These are phyloP conservation scores for Drosophila neoperkinsi DNA, from an alignment of 2,888 invertebrate genomes.

Conservation along the genomic window DNA sequence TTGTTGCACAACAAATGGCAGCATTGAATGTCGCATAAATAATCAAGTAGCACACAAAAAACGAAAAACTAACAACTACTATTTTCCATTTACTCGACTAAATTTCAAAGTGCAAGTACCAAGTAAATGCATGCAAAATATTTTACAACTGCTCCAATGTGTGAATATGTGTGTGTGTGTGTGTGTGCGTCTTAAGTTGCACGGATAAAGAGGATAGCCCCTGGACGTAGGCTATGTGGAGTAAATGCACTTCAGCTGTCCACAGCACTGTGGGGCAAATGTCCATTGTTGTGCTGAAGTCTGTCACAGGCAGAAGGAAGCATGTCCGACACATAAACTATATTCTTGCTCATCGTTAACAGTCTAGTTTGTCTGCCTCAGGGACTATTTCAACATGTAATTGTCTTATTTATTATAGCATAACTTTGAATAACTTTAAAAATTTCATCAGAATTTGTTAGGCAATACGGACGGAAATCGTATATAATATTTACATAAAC, in stretches of 20 bases:
- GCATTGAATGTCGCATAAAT: conserved; percentile 53
- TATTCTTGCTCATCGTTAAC: neutral
- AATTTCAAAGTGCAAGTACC: conserved; percentile 37
- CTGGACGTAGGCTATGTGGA: neutral
- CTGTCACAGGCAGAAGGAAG: neutral
- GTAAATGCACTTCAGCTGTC: neutral
- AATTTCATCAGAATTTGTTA: neutral
- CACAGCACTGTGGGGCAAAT: neutral
- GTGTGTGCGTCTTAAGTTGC: neutral
- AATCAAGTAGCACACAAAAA: conserved; percentile 52
- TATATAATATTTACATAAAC: no score
- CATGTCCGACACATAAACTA: neutral
- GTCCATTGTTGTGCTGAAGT: neutral
- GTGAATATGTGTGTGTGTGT: conserved; percentile 1
- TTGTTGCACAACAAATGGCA: conserved; percentile 55
- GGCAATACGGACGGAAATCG: neutral
- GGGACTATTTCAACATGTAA: neutral
- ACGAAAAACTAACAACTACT: conserved; percentile 32
- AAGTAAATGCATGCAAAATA: conserved; percentile 45
- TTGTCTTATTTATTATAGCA: neutral
- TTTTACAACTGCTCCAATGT: conserved; percentile 12
- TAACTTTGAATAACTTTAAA: neutral
- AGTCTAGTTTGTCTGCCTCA: neutral
- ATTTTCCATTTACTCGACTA: conserved; percentile 40
- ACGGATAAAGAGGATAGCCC: neutral